These are phyloP conservation scores for Emydoidea blandingii DNA, from an alignment of 2,797 vertebrate species.

Conservation along the genomic window DNA sequence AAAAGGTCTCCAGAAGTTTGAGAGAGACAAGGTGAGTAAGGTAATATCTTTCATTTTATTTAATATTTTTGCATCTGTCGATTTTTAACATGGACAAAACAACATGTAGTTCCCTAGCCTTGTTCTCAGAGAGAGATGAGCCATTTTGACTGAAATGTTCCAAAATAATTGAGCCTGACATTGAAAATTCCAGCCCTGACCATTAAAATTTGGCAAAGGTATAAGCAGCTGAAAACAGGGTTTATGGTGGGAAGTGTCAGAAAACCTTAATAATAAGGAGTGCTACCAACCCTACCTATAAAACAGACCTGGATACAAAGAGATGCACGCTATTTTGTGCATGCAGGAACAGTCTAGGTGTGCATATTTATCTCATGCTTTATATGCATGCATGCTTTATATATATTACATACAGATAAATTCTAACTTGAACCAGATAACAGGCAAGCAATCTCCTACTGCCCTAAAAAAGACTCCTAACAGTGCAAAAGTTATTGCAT, in stretches of 20 bases:
- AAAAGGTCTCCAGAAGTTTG: neutral
- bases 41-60: neutral
- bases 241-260: neutral
- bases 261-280: neutral
- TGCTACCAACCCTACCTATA: neutral
- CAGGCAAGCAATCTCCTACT: neutral
- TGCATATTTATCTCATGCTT: neutral
- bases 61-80: neutral
- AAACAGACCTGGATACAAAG: neutral
- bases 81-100: neutral
- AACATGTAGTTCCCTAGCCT: neutral
- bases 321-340: neutral
- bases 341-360: rapidly evolving
- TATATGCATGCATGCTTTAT: rapidly evolving
- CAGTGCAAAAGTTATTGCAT: too few relatives aligned
- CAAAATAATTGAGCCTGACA: neutral
- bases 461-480: rapidly evolving
- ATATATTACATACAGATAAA: neutral
- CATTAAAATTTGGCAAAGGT: neutral
- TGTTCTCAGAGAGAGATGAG: neutral
- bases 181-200: neutral
- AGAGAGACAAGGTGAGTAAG: neutral
- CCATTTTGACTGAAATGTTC: neutral
- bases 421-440: rapidly evolving
- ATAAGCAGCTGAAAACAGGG: neutral